A percentile compares a stretch with the other conserved stretches of the same genome.
These are phyloP conservation scores for Xiphydria camelus DNA, from an alignment of 2,888 invertebrate genomes.

Conservation along the genomic window DNA sequence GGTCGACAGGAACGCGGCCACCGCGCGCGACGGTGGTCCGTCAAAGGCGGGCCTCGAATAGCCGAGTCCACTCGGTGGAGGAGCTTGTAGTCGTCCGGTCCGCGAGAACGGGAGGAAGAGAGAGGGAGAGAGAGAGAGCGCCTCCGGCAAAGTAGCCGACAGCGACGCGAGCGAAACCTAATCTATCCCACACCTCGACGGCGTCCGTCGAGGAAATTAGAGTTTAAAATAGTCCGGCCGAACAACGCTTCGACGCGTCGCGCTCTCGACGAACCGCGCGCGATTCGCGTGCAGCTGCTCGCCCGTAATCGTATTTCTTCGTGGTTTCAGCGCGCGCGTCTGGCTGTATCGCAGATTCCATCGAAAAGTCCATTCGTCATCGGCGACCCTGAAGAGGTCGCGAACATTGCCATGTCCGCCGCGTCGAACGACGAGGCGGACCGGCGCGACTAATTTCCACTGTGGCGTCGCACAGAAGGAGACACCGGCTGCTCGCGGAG, in stretches of 20 bases:
- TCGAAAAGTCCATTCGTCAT: not conserved
- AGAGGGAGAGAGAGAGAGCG: slow-evolving; percentile 20
- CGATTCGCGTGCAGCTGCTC: not conserved
- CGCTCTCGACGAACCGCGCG: not conserved
- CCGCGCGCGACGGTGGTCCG: slow-evolving; percentile 3
- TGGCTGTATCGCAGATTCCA: not conserved
- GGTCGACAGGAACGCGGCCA: not conserved
- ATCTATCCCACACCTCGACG: slow-evolving; percentile 46
- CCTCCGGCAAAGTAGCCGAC: slow-evolving; percentile 47
- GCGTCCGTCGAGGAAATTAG: slow-evolving; percentile 33
- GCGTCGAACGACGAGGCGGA: too few relatives aligned
- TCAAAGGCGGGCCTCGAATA: too few relatives aligned
- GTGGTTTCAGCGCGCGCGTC: too few relatives aligned
- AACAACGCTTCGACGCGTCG: slow-evolving; percentile 38
- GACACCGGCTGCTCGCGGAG: slow-evolving; percentile 50
- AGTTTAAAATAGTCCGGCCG: slow-evolving; percentile 43
- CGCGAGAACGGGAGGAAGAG: slow-evolving; percentile 5
- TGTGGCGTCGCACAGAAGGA: slow-evolving; percentile 52
- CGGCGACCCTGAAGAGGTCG: not conserved
- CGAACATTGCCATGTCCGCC: not conserved
- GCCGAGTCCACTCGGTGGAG: too few relatives aligned
- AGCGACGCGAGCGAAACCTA: slow-evolving; percentile 42
- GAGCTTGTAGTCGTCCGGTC: slow-evolving; percentile 8
- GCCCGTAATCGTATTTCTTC: too few relatives aligned
- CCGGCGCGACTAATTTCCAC: slow-evolving; percentile 22